Evolutionary conservation across 2,797 vertebrate genomes (phyloP).

Genomic region (Erpetoichthys calabaricus): DNA sequence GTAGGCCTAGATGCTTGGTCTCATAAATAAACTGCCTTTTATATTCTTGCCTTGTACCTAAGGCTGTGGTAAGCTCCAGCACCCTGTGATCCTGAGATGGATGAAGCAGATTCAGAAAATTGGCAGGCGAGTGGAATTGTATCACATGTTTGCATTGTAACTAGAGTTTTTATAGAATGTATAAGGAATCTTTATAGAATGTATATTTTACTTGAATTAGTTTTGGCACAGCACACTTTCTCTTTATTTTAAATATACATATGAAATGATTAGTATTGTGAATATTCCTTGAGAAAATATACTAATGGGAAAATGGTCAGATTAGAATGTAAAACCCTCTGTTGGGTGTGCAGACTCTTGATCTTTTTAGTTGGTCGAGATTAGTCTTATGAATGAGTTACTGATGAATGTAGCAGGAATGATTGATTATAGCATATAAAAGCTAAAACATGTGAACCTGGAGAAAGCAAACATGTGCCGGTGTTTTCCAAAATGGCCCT

Average conservation of each 20-base stretch:
- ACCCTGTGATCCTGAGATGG: too few species aligned
- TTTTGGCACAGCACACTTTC: slow-evolving; percentile 2
- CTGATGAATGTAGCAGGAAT: slow-evolving; percentile 38
- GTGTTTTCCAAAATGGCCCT: slow-evolving; percentile 25
- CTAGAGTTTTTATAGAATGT: too few species aligned
- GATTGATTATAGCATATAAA: slow-evolving; percentile 43
- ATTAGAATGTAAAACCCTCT: slow-evolving; percentile 23
- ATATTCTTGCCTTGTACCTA: too few species aligned
- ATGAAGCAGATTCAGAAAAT: too few species aligned
- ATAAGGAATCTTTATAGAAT: too few species aligned
- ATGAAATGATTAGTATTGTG: background rate
- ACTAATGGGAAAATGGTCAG: slow-evolving; percentile 11
- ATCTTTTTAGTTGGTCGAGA: slow-evolving; percentile 36
- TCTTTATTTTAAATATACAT: background rate
- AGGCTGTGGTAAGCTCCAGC: too few species aligned
- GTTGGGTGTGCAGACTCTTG: slow-evolving; percentile 30
- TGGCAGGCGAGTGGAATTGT: too few species aligned
- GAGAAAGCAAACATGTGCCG: slow-evolving; percentile 31
- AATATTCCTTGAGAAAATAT: slow-evolving; percentile 1
- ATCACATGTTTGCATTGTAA: too few species aligned
- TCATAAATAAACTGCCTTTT: too few species aligned
- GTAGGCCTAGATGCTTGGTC: too few species aligned
- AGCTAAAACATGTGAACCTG: slow-evolving; percentile 31
- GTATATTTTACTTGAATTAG: background rate
- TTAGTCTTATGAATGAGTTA: slow-evolving; percentile 42